Evolutionary conservation across 2,113 vertebrate genomes (phyloP), one percentile per base, ranked within the genome.

Genomic region (Oncorhynchus tshawytscha): DNA sequence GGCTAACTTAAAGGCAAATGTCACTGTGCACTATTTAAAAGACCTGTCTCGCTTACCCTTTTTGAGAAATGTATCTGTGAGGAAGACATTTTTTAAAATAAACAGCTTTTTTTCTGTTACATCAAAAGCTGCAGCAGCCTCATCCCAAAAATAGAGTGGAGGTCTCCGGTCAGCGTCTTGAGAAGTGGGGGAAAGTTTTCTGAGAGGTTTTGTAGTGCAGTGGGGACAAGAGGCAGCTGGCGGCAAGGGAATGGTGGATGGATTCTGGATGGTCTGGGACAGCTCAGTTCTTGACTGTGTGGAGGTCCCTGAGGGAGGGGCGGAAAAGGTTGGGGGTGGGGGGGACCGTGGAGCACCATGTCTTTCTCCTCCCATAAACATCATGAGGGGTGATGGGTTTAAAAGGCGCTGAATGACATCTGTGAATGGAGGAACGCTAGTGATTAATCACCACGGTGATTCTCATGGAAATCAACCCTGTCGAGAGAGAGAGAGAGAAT

Each of bases 401-500:
- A 88, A 93, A 91, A 92, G 89, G 88, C 84, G 81, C 84, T 89
- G 89, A 92, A 89, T 92, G 91, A 90, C 90, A 89, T 91, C 82
- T 88, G 88, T 89, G 88, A 89, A 89, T 86, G 85, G 84, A 90
- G 81, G 86, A 88, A 86, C 87, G 84, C 77, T 84, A 54, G 87
- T 91, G 88, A 93, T 93, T 92, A 91, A 93, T 92, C 80, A 73
- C 85, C 77, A 70, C 75, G 74, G 89, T 91, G 88, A 93, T 93
- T 93, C 91, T 92, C 87, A 91, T 92, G 90, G 91, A 92, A 93
- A 91, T 91, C 82, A 85, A 84, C 54, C 80, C 80, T 25, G 78
- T 88, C 71, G 74, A 74, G 62, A 76, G 13, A 34, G 65, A 31
- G 65, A 67, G 27, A 18, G 65, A 29, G 65, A 67, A 27, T n/a